Evolutionary conservation across 2,113 vertebrate species (phyloP).

Genomic region (Oncorhynchus tshawytscha): DNA sequence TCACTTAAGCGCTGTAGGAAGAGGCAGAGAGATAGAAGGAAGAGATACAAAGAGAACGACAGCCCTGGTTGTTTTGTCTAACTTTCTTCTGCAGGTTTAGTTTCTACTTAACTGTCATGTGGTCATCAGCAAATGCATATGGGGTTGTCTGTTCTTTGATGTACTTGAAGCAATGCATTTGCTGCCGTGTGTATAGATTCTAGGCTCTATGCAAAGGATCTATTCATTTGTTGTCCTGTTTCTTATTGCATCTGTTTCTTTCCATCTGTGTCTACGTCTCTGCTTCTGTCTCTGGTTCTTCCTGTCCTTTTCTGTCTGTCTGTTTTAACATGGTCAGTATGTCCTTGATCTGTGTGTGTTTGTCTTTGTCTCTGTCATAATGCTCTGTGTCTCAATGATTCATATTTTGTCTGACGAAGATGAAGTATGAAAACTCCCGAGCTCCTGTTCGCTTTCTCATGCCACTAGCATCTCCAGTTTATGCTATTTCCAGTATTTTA

Average conservation of each 20-base stretch:
- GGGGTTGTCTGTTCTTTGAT: neutral
- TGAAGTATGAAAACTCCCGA: neutral
- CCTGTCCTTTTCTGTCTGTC: neutral
- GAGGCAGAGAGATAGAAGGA: neutral
- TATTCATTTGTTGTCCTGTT: neutral
- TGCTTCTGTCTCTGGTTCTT: neutral
- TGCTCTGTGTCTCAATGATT: neutral
- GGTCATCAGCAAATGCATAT: neutral
- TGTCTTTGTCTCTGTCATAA: neutral
- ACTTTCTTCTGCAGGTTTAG: neutral
- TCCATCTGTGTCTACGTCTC: neutral
- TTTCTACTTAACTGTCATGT: neutral
- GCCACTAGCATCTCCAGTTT: neutral
- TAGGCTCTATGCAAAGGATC: neutral
- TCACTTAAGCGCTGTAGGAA: constrained; percentile 15
- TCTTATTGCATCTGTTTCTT: neutral
- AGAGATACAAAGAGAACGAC: neutral
- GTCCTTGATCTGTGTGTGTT: neutral
- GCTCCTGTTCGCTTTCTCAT: neutral
- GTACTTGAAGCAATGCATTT: neutral
- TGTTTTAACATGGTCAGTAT: neutral
- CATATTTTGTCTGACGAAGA: neutral
- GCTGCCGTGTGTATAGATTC: neutral
- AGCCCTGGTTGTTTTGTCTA: neutral
- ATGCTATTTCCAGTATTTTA: neutral